Evolutionary conservation across 2,888 invertebrate genomes (phyloP).

Genomic region (Strigamia crassipes): DNA sequence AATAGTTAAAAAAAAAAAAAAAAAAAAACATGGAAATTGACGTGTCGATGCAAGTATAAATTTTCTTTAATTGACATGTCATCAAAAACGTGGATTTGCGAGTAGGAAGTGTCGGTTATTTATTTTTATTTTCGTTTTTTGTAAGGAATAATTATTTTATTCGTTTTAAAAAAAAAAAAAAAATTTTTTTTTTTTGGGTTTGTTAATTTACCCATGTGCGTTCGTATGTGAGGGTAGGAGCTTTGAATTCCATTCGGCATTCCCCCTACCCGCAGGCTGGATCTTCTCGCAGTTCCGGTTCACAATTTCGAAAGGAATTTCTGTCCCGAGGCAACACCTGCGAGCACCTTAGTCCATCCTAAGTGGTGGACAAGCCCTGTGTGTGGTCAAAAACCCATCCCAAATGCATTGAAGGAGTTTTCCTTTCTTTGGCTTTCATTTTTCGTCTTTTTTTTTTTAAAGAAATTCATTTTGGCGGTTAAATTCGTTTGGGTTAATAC

Average conservation of each 20-base stretch:
- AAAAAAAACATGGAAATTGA: neutral
- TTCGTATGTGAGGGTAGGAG: neutral
- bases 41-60: neutral
- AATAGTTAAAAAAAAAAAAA: neutral
- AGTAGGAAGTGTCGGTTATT: neutral
- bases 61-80: neutral
- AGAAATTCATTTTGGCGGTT: neutral
- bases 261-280: constrained; percentile 35
- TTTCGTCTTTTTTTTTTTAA: neutral
- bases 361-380: constrained; percentile 39
- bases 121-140: neutral
- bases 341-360: constrained; percentile 40
- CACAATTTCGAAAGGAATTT: constrained; percentile 34
- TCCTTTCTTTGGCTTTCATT: neutral
- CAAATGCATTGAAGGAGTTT: constrained; percentile 21
- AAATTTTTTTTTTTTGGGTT: neutral
- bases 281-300: constrained; percentile 38
- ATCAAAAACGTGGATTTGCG: neutral
- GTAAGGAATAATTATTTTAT: neutral
- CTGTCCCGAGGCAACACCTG: constrained; percentile 33
- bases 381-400: constrained; percentile 36
- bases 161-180: too few relatives aligned
- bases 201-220: neutral
- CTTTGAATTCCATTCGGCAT: constrained; percentile 31
- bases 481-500: neutral